Evolutionary conservation across 2,888 invertebrate species (phyloP), one percentile per base, ranked within the genome.

Genomic region (Diogma glabrata): DNA sequence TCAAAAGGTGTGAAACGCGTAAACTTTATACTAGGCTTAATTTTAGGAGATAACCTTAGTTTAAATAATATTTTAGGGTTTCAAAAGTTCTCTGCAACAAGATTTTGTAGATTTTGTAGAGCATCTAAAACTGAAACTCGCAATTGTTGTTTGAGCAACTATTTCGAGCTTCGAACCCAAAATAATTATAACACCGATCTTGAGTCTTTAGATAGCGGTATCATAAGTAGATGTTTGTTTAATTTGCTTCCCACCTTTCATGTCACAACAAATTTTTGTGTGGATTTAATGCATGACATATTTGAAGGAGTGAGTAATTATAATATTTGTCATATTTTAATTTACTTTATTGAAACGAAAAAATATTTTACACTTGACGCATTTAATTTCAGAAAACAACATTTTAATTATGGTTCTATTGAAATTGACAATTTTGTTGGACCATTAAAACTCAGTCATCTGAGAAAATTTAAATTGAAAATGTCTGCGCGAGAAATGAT

Each of bases 221-320:
- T 16, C 7, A 40, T 7, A 8, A 10, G 17, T 8, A 8, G 5
- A 16, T 5, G 17, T 16, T 17, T 40, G 10, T 40, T 40, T 40
- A 40, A 40, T 17, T 17, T 17, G 17, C 14, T 40, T 40, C 14
- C 16, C 5, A 17, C 40, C 5, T 40, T 40, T 40, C 8, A 43
- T n/a, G 20, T 43, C 9, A 6, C 12, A 4, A 9, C 17, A 43
- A 43, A 43, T 10, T 40, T 40, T 40, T 4, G 17, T 10, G 14
- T 40, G 10, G 40, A 40, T 10, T n/a, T n/a, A n/a, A 17, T 43
- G 17, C 43, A 43, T 43, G 19, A 43, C n/a, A 19, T 43, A n/a
- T 43, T 20, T 20, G 43, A 43, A 20, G 43, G 43, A 20, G 20
- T 43, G 17, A 20, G 43, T 20, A 17, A 20, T 6, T 43, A 43